Base-by-base conservation (phyloP, 2,797 vertebrate species). In the Sebastes wilsoni region DNA sequence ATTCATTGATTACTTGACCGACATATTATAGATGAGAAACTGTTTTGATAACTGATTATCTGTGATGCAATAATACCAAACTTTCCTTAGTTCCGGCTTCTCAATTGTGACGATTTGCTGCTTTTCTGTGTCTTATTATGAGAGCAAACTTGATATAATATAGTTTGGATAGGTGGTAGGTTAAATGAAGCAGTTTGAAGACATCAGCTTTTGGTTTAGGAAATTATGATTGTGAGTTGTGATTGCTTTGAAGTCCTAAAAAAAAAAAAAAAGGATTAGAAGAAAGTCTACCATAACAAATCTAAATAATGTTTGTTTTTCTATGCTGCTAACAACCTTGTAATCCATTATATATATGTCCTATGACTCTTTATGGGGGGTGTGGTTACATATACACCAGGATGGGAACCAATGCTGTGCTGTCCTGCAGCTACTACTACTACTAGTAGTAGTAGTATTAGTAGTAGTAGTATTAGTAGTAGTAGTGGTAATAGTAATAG, bases 401-500 rank as follows among this genome's bases (percentile, higher is more conserved):
- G 30, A 25, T n/a, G 14, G 23, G 9, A 30, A 8, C 18, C 27
- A 28, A n/a, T 13, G 36, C 28, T 42, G 9, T 34, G 5, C 0
- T 36, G 22, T 5, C 13, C 20, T 28, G 6, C 25, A 69, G 20
- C 10, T 23, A 20, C 9, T 32, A 32, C 8, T 32, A 27, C 4
- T 25, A 30, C 0, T 30, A 30, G 4, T 27, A 27, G 4, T 25
- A 25, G 3, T 32, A 1, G 32, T 32, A 10, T 0, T 32, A 32
- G 3, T 32, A 3, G 3, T 32, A 34, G 3, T 34, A 34, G 0
- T 8, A 8, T 0, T 1, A 11, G 0, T 34, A 34, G 0, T 34
- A 34, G 0, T 12, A 12, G 4, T 36, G 12, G 0, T 36, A 36
- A 1, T 32, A 32, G 1, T 10, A 9, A 1, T 32, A 32, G 9